Conservation (phyloP, 2,888 invertebrate species). For the Hanleya hanleyi region DNA sequence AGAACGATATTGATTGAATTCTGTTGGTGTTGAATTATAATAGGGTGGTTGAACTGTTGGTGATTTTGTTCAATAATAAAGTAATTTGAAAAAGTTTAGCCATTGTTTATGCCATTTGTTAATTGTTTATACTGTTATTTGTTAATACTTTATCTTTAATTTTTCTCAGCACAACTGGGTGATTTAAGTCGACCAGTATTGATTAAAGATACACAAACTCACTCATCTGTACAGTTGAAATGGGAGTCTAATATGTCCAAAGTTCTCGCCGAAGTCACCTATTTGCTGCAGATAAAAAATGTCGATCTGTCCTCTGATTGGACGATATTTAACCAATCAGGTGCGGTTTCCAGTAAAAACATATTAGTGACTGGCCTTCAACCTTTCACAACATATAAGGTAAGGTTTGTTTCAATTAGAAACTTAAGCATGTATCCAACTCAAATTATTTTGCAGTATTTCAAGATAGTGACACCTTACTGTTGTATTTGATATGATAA, state of each 20-base stretch:
- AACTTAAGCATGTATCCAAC: no score
- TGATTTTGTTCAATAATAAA: no score
- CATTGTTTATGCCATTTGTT: no score
- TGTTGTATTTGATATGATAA: no score
- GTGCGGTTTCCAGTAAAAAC: constrained; percentile 33
- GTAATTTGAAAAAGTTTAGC: no score
- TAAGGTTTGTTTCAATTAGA: no score
- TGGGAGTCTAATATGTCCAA: constrained; percentile 78
- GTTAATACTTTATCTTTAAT: constrained; percentile 1
- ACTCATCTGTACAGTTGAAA: constrained; percentile 85
- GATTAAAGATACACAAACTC: constrained; percentile 84
- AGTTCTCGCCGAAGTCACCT: constrained; percentile 72
- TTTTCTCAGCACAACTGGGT: constrained; percentile 78
- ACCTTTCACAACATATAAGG: constrained; percentile 92
- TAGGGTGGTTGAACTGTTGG: background rate
- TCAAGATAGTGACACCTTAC: no score
- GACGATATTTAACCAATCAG: constrained; percentile 81
- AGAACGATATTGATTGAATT: background rate
- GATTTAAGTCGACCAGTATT: constrained; percentile 84
- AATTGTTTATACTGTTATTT: no score
- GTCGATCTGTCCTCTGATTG: constrained; percentile 78
- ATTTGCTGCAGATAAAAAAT: constrained; percentile 84
- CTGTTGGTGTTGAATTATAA: background rate
- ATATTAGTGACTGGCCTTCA: constrained; percentile 82
- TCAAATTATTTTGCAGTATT: no score